Conservation (phyloP, 2,888 invertebrate species). For the Chelonus formosanus region DNA sequence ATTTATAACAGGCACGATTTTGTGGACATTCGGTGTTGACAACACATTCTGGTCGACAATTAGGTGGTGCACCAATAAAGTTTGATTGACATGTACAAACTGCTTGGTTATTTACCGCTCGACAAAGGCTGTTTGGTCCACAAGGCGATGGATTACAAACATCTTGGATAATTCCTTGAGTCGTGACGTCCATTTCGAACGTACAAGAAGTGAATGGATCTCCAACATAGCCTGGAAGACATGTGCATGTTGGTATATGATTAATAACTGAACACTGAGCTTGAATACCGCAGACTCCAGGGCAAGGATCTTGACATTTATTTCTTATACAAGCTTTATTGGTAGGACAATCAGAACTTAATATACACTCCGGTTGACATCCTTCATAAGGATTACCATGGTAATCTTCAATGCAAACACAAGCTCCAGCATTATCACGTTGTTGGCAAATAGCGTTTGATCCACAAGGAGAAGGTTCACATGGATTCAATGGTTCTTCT, state of each 20-base stretch:
- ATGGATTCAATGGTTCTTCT: constrained; percentile 75
- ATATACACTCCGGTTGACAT: constrained; percentile 86
- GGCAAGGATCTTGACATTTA: constrained; percentile 87
- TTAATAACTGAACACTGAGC: constrained; percentile 86
- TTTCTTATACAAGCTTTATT: constrained; percentile 84
- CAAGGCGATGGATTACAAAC: constrained; percentile 84
- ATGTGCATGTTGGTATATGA: constrained; percentile 87
- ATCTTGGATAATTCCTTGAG: constrained; percentile 54
- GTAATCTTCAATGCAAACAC: constrained; percentile 82
- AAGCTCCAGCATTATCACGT: constrained; percentile 81
- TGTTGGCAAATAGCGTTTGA: constrained; percentile 82
- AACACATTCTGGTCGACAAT: constrained; percentile 84
- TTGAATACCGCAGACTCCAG: constrained; percentile 83
- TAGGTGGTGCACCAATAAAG: constrained; percentile 81
- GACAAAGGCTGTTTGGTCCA: constrained; percentile 83
- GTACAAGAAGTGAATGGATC: constrained; percentile 75
- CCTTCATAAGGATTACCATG: constrained; percentile 87
- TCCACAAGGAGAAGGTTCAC: constrained; percentile 88
- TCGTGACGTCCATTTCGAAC: constrained; percentile 48
- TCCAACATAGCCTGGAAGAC: constrained; percentile 76
- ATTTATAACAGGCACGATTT: constrained; percentile 81
- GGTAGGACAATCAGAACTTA: constrained; percentile 85
- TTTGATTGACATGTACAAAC: constrained; percentile 80
- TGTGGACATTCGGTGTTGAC: constrained; percentile 83
- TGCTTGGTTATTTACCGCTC: constrained; percentile 74